A percentile compares a stretch with the other conserved stretches of the same genome.
Evolutionary conservation across 2,113 vertebrate genomes (phyloP).

Genomic region (Oncorhynchus gorbuscha): DNA sequence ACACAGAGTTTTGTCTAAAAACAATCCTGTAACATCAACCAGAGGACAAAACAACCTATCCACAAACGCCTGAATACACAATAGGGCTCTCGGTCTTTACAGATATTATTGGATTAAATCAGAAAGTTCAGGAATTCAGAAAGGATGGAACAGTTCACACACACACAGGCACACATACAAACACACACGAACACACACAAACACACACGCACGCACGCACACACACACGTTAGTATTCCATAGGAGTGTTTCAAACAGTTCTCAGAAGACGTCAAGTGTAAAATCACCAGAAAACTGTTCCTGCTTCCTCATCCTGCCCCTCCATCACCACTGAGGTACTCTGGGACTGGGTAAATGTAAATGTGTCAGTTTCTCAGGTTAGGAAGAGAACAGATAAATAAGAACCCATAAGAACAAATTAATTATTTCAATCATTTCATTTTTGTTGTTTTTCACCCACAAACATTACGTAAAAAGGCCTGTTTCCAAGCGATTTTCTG

Average conservation of each 20-base stretch:
- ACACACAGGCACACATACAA: not conserved
- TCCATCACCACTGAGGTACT: not conserved
- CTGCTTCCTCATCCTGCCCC: not conserved
- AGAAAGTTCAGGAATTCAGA: not conserved
- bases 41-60: not conserved
- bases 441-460: no score
- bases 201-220: no score
- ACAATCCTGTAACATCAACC: not conserved
- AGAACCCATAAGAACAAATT: no score
- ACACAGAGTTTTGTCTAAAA: not conserved
- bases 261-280: not conserved
- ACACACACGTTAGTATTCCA: not conserved
- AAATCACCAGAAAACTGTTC: not conserved
- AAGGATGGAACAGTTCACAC: not conserved
- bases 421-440: no score
- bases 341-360: not conserved
- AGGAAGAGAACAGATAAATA: no score
- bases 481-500: no score
- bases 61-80: not conserved
- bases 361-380: not conserved
- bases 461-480: no score
- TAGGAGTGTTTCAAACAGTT: slow-evolving; percentile 9
- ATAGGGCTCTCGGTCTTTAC: no score
- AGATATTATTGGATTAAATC: not conserved
- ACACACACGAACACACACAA: not conserved